These are phyloP conservation scores for Tyrophagus putrescentiae DNA, from an alignment of 1,140 invertebrate genomes.

Conservation along the genomic window DNA sequence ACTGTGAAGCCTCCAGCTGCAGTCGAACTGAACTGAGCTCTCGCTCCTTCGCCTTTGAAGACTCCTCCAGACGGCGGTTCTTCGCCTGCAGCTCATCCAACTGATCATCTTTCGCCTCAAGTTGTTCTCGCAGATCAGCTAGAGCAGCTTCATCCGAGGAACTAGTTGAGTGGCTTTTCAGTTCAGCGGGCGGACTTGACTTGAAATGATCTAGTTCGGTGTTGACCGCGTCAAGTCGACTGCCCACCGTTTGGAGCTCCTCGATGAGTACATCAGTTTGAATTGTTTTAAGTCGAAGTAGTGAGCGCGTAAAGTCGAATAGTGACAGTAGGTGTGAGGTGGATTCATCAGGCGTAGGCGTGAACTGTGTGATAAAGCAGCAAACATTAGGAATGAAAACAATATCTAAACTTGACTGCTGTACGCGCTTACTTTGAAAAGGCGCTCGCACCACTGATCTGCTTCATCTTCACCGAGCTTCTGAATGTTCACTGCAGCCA, in stretches of 20 bases:
- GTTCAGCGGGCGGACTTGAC: neutral
- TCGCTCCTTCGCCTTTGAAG: neutral
- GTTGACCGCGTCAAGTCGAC: neutral
- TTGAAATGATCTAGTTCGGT: neutral
- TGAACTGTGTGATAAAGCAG: neutral
- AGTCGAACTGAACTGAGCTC: neutral
- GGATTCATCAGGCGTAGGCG: neutral
- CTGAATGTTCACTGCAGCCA: neutral
- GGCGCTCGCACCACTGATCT: constrained; percentile 1
- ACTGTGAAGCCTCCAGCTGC: neutral
- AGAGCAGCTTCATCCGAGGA: too few species aligned
- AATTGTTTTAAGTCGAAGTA: constrained; percentile 16
- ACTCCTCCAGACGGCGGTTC: neutral
- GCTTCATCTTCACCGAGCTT: neutral
- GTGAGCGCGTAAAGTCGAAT: constrained; percentile 12
- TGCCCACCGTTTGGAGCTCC: constrained; percentile 15
- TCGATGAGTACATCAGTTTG: constrained; percentile 20
- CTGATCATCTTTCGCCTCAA: constrained; percentile 15
- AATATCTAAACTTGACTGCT: neutral
- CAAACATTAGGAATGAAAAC: neutral
- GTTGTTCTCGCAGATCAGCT: constrained; percentile 7
- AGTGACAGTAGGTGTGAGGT: neutral
- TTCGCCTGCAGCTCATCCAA: constrained; percentile 1
- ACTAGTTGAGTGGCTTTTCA: too few species aligned
- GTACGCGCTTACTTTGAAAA: neutral